A percentile compares a stretch with the other conserved stretches of the same genome.
phyloP scores from a whole-genome alignment of 2,113 vertebrate species.

The Indicator maculatus region DNA sequence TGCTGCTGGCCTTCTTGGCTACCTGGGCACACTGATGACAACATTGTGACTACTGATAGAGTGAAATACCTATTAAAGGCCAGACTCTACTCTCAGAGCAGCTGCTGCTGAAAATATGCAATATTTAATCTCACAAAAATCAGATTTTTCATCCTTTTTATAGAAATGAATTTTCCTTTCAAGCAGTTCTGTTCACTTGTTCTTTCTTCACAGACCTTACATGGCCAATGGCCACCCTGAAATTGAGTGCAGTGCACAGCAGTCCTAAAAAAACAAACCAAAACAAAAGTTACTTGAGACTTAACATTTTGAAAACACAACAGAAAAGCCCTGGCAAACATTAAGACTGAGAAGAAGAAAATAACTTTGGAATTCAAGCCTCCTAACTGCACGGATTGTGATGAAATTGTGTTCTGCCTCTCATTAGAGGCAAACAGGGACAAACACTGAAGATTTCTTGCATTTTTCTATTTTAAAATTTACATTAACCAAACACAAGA shows the following conservation, averaged over 20 bases:
- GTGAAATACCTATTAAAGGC: background rate
- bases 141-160: background rate
- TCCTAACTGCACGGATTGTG: background rate
- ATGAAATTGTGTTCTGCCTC: background rate
- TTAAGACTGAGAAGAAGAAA: background rate
- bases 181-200: background rate
- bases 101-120: background rate
- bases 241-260: background rate
- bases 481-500: background rate
- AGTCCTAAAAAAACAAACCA: background rate
- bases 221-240: background rate
- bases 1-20: too few relatives aligned
- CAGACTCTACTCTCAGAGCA: background rate
- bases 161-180: background rate
- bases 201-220: background rate
- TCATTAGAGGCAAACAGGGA: background rate
- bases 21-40: background rate
- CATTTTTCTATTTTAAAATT: slow-evolving; percentile 16
- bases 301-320: background rate
- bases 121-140: background rate
- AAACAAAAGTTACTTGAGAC: background rate
- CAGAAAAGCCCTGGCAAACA: background rate
- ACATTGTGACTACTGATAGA: background rate
- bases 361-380: background rate
- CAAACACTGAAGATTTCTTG: background rate